Evolutionary conservation across 2,797 vertebrate genomes (phyloP).

Genomic region (Gallinago nigripennis): DNA sequence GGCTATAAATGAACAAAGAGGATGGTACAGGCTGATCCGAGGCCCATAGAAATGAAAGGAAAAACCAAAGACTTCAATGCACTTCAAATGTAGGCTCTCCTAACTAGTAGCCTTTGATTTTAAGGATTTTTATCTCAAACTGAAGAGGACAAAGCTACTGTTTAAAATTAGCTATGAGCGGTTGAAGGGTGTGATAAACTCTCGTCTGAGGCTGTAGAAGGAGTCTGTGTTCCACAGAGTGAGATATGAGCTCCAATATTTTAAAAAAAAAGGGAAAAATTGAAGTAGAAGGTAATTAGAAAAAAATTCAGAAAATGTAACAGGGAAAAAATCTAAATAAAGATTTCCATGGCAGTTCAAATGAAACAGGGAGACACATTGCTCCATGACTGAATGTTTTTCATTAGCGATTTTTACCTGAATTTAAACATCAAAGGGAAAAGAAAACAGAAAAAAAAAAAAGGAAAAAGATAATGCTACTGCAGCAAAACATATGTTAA

Average conservation of each 20-base stretch:
- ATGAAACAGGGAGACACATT: background rate
- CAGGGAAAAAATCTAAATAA: background rate
- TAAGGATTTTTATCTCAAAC: slow-evolving; percentile 51
- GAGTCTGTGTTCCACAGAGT: background rate
- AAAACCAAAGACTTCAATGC: slow-evolving; percentile 39
- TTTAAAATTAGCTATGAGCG: background rate
- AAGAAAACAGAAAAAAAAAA: background rate
- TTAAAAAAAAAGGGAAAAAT: background rate
- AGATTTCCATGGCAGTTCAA: background rate
- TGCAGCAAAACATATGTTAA: background rate
- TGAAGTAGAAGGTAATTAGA: background rate
- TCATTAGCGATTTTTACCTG: background rate
- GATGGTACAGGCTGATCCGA: background rate
- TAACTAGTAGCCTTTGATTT: slow-evolving; percentile 54
- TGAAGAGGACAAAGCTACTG: slow-evolving; percentile 11
- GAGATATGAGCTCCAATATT: background rate
- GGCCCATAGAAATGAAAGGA: slow-evolving; percentile 44
- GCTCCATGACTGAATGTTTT: background rate
- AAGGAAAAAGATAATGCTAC: background rate
- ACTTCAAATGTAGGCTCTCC: slow-evolving; percentile 44
- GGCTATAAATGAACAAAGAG: slow-evolving; percentile 51
- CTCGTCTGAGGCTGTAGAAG: background rate
- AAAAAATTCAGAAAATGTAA: background rate
- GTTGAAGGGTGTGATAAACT: background rate
- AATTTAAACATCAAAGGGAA: background rate